Percentiles rank a stretch among this genome's conserved stretches.
Conservation (phyloP, 2,113 vertebrate genomes). For the Dolichallabes microphthalmus region DNA sequence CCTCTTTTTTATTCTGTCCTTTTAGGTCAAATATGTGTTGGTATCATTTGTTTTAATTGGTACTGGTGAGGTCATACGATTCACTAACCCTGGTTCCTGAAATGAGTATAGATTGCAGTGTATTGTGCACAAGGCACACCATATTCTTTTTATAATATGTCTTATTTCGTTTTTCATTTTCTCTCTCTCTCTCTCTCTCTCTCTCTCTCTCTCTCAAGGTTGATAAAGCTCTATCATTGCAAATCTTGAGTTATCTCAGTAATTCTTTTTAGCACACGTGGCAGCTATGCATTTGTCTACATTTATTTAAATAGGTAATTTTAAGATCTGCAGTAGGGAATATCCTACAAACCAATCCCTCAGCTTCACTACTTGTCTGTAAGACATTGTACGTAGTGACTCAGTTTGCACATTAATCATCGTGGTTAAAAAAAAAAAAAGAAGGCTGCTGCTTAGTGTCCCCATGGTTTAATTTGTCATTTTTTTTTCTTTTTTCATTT, state of each 20-base stretch:
- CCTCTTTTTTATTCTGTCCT: conserved; percentile 9
- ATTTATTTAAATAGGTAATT: conserved; percentile 66
- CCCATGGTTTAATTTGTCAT: conserved; percentile 46
- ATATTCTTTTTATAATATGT: neutral
- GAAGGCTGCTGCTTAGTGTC: conserved; percentile 23
- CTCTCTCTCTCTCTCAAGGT: neutral
- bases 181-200: neutral
- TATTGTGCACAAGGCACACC: neutral
- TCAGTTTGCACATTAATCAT: conserved; percentile 33
- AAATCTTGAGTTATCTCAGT: conserved; percentile 29
- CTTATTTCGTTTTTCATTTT: conserved; percentile 4
- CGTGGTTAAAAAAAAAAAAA: conserved; percentile 2
- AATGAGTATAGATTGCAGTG: conserved; percentile 6
- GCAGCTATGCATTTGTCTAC: conserved; percentile 25
- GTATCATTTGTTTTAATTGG: conserved; percentile 3
- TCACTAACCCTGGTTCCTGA: neutral
- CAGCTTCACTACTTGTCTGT: conserved; percentile 30
- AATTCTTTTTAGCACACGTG: conserved; percentile 17
- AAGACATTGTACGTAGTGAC: neutral
- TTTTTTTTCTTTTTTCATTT: conserved; percentile 25
- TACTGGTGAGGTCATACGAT: neutral
- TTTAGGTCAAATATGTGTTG: conserved; percentile 2
- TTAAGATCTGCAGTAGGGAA: conserved; percentile 61
- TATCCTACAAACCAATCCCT: conserved; percentile 11
- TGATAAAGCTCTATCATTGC: conserved; percentile 30